Evolutionary conservation across 2,888 invertebrate genomes (phyloP), one percentile per base, ranked within the genome.

Genomic region (Embidobia sp.): DNA sequence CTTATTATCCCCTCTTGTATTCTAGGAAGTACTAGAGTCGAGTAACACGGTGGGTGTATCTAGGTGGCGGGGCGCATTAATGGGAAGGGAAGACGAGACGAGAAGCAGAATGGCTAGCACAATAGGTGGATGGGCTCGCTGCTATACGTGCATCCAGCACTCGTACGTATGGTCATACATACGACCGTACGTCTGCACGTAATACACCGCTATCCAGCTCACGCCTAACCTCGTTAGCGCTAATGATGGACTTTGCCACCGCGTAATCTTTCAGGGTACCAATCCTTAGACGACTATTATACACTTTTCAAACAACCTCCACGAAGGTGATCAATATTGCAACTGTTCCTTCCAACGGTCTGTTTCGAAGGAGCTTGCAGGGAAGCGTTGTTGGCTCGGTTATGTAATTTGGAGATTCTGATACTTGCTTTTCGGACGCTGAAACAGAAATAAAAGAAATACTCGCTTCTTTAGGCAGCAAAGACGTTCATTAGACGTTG

Each of bases 211-310:
- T 67, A 78, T 75, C 53, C 78, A 80, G 82, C 85, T 84, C 80
- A 80, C 81, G 86, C 85, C 83, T 87, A 86, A 87, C 84, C 86
- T 87, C 86, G 87, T 87, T 87, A 87, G 84, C 82, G 82, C 86
- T 87, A 87, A 87, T 87, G 86, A 87, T 84, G 84, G 83, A 83
- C 82, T 83, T 78, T 78, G 81, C 81, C 81, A 61, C 26, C 37
- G 15, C 31, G 35, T 13, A 26, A 29, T 63, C 33, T 31, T 48
- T 37, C 40, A 18, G 19, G 35, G 27, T 4, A 26, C 31, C 35
- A 27, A 72, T 55, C 37, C 67, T 44, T 67, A 18, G 16, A 11
- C 33, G 6, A 44, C 53, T 11, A 37, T 63, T 63, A 64, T n/a
- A n/a, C n/a, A n/a, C n/a, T n/a, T n/a, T n/a, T n/a, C n/a, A n/a